These are phyloP conservation scores for zebrafish (Danio rerio) DNA, from an alignment of 2,113 vertebrate species.

Conservation along the genomic window GRCz12tu NC_133189.1:29014001-29014500, in stretches of 20 bases:
- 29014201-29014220: not conserved
- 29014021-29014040: not conserved
- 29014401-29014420: slow-evolving; percentile 1
- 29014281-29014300: slow-evolving; percentile 7
- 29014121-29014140: no score
- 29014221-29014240: slow-evolving; percentile 26
- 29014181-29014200: slow-evolving; percentile 39
- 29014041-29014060: not conserved
- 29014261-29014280: not conserved
- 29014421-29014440: not conserved
- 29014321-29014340: slow-evolving; percentile 14
- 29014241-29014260: slow-evolving; percentile 7
- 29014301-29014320: slow-evolving; percentile 26
- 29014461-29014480: slow-evolving; percentile 59
- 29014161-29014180: not conserved
- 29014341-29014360: slow-evolving; percentile 42
- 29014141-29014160: no score
- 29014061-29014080: not conserved
- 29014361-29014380: slow-evolving; percentile 25
- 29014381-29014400: slow-evolving; percentile 28
- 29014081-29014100: not conserved
- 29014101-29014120: no score
- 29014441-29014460: slow-evolving; percentile 1
- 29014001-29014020: not conserved
- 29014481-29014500: slow-evolving; percentile 65